Conservation (phyloP, 2,113 vertebrate genomes). For the Oenanthe oenanthe region DNA sequence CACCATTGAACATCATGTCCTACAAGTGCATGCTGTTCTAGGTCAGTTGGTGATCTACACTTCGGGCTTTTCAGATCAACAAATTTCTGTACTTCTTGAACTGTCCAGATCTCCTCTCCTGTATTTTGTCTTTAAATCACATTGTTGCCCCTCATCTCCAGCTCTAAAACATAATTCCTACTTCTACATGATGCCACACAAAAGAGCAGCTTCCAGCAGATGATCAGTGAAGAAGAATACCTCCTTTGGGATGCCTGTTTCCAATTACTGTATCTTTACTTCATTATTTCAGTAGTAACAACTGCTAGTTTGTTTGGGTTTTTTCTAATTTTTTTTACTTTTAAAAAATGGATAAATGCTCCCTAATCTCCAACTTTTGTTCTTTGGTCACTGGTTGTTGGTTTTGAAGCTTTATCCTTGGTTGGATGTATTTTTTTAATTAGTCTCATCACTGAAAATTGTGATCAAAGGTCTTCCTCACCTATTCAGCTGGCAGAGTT, state of each 20-base stretch:
- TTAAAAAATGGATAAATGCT: background rate
- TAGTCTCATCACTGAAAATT: background rate
- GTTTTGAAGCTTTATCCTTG: background rate
- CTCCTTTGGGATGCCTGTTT: background rate
- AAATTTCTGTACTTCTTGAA: background rate
- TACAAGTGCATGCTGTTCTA: background rate
- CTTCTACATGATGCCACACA: background rate
- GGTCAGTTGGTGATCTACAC: background rate
- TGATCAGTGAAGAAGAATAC: background rate
- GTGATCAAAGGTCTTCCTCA: background rate
- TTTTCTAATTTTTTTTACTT: background rate
- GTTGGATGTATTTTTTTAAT: background rate
- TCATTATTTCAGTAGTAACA: background rate
- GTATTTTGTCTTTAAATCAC: background rate
- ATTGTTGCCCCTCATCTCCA: background rate
- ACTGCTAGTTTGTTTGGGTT: background rate
- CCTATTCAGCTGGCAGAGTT: background rate
- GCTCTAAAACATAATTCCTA: background rate
- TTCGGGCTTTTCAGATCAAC: background rate
- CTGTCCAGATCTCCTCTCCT: background rate
- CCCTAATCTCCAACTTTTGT: background rate
- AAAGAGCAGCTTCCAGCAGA: background rate
- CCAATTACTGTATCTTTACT: background rate
- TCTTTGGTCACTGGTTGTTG: background rate
- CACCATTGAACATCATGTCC: background rate